Percentiles rank a stretch among this genome's conserved stretches.
These are phyloP conservation scores for Poecilia latipinna DNA, from an alignment of 2,113 vertebrate species.

Conservation along the genomic window DNA sequence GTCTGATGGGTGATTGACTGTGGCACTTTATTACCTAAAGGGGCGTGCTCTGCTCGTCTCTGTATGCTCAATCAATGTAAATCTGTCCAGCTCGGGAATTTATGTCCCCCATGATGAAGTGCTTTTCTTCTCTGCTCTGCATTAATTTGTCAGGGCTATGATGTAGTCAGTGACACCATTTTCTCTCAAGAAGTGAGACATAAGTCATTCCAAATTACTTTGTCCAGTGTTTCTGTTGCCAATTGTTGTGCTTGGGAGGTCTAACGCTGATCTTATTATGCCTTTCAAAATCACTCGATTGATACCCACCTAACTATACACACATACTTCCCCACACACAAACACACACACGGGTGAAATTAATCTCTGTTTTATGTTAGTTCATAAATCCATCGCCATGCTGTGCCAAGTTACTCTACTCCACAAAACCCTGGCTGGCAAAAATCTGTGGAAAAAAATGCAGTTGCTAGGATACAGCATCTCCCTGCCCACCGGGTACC, in stretches of 20 bases:
- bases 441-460: constrained; percentile 43
- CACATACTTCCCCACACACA: too few species aligned
- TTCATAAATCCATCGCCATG: constrained; percentile 39
- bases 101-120: constrained; percentile 46
- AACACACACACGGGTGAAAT: background rate
- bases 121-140: constrained; percentile 37
- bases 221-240: background rate
- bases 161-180: constrained; percentile 12
- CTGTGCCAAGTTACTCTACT: constrained; percentile 44
- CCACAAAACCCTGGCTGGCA: constrained; percentile 30
- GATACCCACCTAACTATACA: background rate
- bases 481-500: constrained; percentile 51
- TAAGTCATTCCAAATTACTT: constrained; percentile 21
- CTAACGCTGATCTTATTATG: background rate
- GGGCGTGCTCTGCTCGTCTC: constrained; percentile 58
- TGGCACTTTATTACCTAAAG: constrained; percentile 61
- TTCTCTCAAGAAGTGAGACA: constrained; percentile 15
- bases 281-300: background rate
- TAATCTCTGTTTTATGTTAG: background rate
- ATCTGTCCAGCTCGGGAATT: constrained; percentile 55
- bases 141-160: constrained; percentile 45
- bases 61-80: constrained; percentile 62
- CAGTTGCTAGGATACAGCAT: constrained; percentile 78
- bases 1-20: constrained; percentile 62
- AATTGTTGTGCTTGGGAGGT: background rate